Conservation (phyloP, 37 sponge, comb jelly and placozoan genomes). For the Eunapius fragilis region DNA sequence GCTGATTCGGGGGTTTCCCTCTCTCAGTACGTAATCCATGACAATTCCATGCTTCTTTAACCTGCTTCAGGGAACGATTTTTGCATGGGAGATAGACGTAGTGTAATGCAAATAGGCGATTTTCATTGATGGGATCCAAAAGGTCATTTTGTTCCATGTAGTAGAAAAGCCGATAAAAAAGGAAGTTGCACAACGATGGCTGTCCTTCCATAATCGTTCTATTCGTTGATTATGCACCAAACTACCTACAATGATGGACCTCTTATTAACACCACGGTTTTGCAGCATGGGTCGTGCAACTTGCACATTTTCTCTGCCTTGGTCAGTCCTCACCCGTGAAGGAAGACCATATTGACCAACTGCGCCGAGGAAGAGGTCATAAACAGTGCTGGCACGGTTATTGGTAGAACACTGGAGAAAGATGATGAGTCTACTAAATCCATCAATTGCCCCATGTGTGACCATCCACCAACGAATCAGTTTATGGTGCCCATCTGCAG, state of each 20-base stretch:
- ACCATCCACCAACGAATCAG: too few species aligned
- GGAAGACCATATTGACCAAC: too few species aligned
- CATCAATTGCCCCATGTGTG: too few species aligned
- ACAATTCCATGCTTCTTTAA: conserved; percentile 53
- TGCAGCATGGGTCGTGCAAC: conserved; percentile 55
- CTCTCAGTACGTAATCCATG: conserved; percentile 55
- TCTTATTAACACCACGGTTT: conserved; percentile 33
- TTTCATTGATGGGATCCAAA: too few species aligned
- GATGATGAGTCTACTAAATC: too few species aligned
- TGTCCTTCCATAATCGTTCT: too few species aligned
- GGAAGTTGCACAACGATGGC: conserved; percentile 55
- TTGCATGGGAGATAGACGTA: conserved; percentile 40
- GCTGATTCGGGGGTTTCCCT: too few species aligned
- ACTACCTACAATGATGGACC: conserved; percentile 41
- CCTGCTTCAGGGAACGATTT: conserved; percentile 31
- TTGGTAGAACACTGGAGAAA: too few species aligned
- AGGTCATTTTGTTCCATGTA: conserved; percentile 35
- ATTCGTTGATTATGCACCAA: conserved; percentile 68
- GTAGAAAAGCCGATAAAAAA: conserved; percentile 58
- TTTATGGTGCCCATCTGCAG: too few species aligned
- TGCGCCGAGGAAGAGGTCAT: too few species aligned
- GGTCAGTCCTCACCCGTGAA: conserved; percentile 32
- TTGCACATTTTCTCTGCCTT: conserved; percentile 51
- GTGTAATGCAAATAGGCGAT: too few species aligned
- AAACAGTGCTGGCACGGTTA: too few species aligned